A percentile compares a stretch with the other conserved stretches of the same genome.
These are phyloP conservation scores for Dryocosmus kuriphilus DNA, from an alignment of 2,888 invertebrate genomes.

Conservation along the genomic window DNA sequence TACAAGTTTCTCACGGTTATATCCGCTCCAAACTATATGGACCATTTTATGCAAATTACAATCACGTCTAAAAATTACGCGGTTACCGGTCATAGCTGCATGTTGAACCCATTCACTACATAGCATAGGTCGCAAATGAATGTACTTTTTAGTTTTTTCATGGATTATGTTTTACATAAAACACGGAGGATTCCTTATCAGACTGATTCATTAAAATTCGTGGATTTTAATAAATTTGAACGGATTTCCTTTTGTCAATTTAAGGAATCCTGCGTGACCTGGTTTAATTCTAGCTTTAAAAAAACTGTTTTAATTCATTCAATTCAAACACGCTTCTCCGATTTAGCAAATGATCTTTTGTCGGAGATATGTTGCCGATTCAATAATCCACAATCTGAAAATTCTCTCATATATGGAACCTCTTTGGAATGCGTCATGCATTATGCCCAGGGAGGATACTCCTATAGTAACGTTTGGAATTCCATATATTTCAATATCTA, in stretches of 20 bases:
- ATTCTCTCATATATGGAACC: not conserved
- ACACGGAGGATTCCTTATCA: slow-evolving; percentile 1
- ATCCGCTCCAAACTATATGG: not conserved
- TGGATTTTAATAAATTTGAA: too few species aligned
- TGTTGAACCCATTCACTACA: slow-evolving; percentile 18
- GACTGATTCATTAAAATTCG: too few species aligned
- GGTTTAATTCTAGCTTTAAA: too few species aligned
- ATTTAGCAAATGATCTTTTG: too few species aligned
- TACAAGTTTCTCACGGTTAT: not conserved
- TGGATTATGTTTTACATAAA: slow-evolving; percentile 4
- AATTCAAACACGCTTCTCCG: too few species aligned
- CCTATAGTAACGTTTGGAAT: not conserved
- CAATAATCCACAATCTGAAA: not conserved
- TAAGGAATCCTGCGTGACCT: too few species aligned
- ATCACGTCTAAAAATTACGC: slow-evolving; percentile 12
- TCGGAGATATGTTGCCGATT: not conserved
- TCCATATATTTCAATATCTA: not conserved
- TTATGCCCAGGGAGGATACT: not conserved
- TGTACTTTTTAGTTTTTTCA: slow-evolving; percentile 9
- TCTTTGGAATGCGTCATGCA: not conserved
- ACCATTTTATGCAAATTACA: slow-evolving; percentile 10
- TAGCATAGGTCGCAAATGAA: not conserved
- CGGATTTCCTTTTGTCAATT: too few species aligned
- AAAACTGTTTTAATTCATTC: too few species aligned
- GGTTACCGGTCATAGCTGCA: slow-evolving; percentile 5